A percentile compares a stretch with the other conserved stretches of the same genome.
phyloP scores from a whole-genome alignment of 2,113 vertebrate genomes.

The Oxyura jamaicensis region DNA sequence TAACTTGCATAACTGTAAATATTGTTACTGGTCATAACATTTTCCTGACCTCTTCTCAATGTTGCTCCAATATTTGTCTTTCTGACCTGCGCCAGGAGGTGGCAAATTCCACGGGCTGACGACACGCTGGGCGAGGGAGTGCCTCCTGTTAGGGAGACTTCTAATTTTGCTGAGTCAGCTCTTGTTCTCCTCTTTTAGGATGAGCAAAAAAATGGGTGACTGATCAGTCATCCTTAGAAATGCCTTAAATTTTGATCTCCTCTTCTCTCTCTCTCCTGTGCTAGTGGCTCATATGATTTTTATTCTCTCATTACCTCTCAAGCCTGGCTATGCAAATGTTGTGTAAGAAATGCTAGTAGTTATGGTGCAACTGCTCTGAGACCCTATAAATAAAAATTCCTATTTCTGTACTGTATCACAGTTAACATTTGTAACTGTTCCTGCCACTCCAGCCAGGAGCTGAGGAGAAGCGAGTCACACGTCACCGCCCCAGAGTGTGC shows the following conservation, averaged over 20 bases:
- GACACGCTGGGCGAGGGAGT: not conserved
- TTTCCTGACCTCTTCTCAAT: not conserved
- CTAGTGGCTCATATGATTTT: not conserved
- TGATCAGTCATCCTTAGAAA: not conserved
- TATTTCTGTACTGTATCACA: not conserved
- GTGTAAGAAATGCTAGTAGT: not conserved
- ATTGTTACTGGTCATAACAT: conserved; percentile 28
- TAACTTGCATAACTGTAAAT: conserved; percentile 45
- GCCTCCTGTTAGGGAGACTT: not conserved
- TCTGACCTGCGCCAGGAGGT: conserved; percentile 24
- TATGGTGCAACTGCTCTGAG: not conserved
- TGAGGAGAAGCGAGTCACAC: not conserved
- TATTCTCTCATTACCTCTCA: not conserved
- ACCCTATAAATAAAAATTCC: not conserved
- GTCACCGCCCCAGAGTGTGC: accelerated
- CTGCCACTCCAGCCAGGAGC: not conserved
- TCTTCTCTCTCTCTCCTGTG: not conserved
- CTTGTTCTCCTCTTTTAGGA: not conserved
- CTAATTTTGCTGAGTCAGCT: not conserved
- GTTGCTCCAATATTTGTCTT: conserved; percentile 32
- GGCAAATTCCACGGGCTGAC: conserved; percentile 33
- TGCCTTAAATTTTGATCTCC: not conserved
- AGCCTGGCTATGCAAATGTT: not conserved
- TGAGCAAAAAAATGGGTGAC: not conserved
- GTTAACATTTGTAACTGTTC: not conserved